Evolutionary conservation across 1,140 invertebrate genomes (phyloP), one percentile per base, ranked within the genome.

Genomic region (Stenopsyche tienmushanensis): DNA sequence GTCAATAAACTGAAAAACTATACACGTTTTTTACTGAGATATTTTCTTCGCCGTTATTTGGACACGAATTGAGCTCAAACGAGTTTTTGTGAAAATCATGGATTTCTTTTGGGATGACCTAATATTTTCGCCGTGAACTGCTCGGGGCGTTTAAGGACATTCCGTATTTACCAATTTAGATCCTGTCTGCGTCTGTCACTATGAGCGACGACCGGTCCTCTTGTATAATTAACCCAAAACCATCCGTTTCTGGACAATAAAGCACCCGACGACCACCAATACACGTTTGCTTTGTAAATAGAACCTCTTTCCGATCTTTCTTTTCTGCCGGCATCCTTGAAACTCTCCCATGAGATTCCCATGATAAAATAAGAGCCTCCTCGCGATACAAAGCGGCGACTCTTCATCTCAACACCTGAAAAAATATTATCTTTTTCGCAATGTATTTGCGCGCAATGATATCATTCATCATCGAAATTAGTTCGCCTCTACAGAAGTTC

Each of bases 271-370:
- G 1, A 5, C n/a, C n/a, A n/a, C n/a, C n/a, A n/a, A n/a, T n/a
- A n/a, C n/a, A 17, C 39, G 39, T 54, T 54, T 54, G 52, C 52
- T 34, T 34, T 54, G 52, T 34, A 54, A 54, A 54, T 34, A 49
- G 45, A 49, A 29, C 15, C 21, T 1, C 23, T 3, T 7, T 18
- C 20, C 49, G 41, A 15, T 45, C 23, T 49, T 49, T 18, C 18
- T 10, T 49, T 49, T 49, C 23, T 17, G 45, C 3, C 2, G 23
- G 9, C 1, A 17, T 1, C 9, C 41, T 42, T 17, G 41, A 17
- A 42, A 3, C 3, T 3, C 3, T 13, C 3, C 41, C 41, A 2
- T 2, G 13, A 44, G 18, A 44, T 44, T 44, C 18, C 13, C 41
- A 13, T 17, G 3, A 17, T 13, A 44, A 44, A 49, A 49, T 2